phyloP scores from a whole-genome alignment of 2,888 invertebrate species.

The Archaeoteleia sp. region DNA sequence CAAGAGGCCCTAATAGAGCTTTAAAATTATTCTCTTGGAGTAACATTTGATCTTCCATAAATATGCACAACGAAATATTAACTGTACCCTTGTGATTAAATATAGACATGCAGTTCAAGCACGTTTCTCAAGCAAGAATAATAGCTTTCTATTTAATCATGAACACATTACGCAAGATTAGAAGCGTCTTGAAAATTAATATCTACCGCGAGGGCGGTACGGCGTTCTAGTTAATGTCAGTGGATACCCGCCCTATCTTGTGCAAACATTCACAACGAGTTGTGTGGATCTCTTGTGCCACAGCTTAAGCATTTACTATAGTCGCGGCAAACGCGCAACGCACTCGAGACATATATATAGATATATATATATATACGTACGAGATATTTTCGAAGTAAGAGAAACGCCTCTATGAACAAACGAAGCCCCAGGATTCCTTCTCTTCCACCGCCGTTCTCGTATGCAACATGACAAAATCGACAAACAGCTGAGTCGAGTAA shows the following conservation, averaged over 20 bases:
- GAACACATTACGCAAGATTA: conserved; percentile 69
- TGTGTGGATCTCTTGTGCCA: conserved; percentile 30
- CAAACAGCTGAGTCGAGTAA: conserved; percentile 29
- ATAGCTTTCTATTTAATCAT: conserved; percentile 63
- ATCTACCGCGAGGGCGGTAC: conserved; percentile 56
- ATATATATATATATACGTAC: neutral
- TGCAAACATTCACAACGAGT: conserved; percentile 59
- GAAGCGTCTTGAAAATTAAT: conserved; percentile 68
- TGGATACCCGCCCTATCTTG: conserved; percentile 60
- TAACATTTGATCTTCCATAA: too few relatives aligned
- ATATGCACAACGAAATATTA: conserved; percentile 11
- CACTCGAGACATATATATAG: too few relatives aligned
- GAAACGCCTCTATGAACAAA: conserved; percentile 29
- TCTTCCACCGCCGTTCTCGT: conserved; percentile 1
- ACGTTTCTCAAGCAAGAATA: conserved; percentile 39
- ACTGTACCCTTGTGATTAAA: conserved; percentile 40
- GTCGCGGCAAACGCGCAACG: conserved; percentile 1
- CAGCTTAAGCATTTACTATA: conserved; percentile 22
- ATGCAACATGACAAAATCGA: conserved; percentile 22
- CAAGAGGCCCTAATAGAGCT: too few relatives aligned
- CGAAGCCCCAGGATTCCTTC: conserved; percentile 7
- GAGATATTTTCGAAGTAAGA: conserved; percentile 20
- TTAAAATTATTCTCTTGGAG: too few relatives aligned
- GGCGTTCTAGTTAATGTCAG: conserved; percentile 56
- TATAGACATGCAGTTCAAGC: conserved; percentile 24